Conservation (phyloP, 92 coral and sea anemone genomes). For the Zoanthus sociatus region DNA sequence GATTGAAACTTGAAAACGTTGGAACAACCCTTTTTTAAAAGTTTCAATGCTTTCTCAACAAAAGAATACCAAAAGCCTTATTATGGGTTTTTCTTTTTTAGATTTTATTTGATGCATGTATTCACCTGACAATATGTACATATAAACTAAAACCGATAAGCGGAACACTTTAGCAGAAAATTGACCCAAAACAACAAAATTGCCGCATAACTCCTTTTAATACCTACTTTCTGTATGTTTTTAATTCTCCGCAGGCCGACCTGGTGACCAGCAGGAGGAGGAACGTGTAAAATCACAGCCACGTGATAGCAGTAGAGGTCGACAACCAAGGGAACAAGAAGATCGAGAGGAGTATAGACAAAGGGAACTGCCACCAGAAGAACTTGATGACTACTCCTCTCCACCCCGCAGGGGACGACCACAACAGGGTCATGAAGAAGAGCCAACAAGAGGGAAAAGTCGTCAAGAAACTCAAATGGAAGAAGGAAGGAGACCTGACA, state of each 20-base stretch:
- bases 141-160: too few species aligned
- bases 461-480: constrained; percentile 31
- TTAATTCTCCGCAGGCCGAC: constrained; percentile 2
- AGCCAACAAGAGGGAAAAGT: constrained; percentile 28
- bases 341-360: constrained; percentile 40
- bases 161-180: too few species aligned
- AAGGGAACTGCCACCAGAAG: constrained; percentile 20
- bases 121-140: too few species aligned
- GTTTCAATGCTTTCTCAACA: too few species aligned
- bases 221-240: neutral
- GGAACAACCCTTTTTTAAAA: too few species aligned
- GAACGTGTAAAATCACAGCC: constrained; percentile 21
- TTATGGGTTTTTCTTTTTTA: too few species aligned
- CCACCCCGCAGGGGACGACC: constrained; percentile 42
- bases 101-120: too few species aligned
- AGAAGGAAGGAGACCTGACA: constrained; percentile 36
- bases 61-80: too few species aligned
- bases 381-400: constrained; percentile 12
- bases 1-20: too few species aligned
- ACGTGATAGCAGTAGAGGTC: constrained; percentile 32
- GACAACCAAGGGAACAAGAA: constrained; percentile 28
- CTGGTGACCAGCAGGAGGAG: constrained; percentile 33
- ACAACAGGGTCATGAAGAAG: constrained; percentile 28
- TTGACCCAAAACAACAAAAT: too few species aligned
- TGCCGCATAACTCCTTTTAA: neutral